Evolutionary conservation across 2,113 vertebrate genomes (phyloP), one percentile per base, ranked within the genome.

Genomic region (Serinus canaria): DNA sequence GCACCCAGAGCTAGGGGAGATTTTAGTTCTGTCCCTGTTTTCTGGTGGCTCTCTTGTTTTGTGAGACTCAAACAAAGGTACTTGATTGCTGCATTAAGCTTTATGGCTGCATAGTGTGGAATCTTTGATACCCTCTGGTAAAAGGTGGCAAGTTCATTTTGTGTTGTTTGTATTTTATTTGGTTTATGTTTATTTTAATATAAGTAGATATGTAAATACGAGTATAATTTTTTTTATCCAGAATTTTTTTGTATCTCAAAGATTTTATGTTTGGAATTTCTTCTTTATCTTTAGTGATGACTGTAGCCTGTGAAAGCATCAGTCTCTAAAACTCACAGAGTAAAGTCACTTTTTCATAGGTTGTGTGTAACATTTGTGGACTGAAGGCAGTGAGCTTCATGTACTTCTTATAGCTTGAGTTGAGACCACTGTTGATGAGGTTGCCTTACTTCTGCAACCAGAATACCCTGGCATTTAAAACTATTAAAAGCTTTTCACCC

Each of bases 191-290:
- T 73, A 17, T 43, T 83, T 89, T 77, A 49, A 21, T 53, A 1
- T 24, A 75, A 53, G 4, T 21, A 28, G 33, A 17, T 79, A 11
- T 13, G 16, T 60, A 20, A 53, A n/a, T 69, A 11, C 0, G 0
- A 63, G 13, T 41, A 28, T 27, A 30, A 10, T 3, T 3, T 10
- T 39, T 53, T n/a, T 22, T 28, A 20, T 37, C 5, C 15, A 21
- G 50, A 7, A 16, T 9, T 9, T 12, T 20, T 68, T 88, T 17
- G 1, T 46, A 33, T 30, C 43, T 87, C 16, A 22, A n/a, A 75
- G 24, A 28, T 37, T 63, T 70, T 39, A 15, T 43, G 5, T 68
- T 75, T 55, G 27, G 47, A 50, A 70, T 70, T 59, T 79, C 24
- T 62, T 91, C 25, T 68, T 64, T 60, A 33, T 81, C 10, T 75